These are phyloP conservation scores for Drosophila leontia DNA, from an alignment of 1,140 invertebrate species.

Conservation along the genomic window DNA sequence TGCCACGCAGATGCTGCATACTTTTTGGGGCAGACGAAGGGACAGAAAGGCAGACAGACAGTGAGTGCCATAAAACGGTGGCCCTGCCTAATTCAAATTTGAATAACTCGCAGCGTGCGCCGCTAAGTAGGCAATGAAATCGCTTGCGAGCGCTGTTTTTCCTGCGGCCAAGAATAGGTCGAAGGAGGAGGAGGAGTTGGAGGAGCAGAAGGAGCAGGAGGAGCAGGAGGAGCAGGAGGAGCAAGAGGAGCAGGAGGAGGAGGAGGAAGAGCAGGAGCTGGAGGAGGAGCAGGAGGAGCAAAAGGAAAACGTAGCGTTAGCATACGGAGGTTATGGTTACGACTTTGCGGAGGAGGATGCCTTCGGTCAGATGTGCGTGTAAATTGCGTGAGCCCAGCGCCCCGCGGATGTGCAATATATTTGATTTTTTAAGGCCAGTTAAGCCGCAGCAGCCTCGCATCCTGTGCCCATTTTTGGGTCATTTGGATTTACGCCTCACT, in stretches of 20 bases:
- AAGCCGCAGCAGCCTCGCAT: slow-evolving; percentile 33
- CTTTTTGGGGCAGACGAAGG: slow-evolving; percentile 7
- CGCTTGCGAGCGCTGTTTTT: slow-evolving; percentile 17
- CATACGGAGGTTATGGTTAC: slow-evolving; percentile 14
- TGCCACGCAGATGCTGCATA: slow-evolving; percentile 39
- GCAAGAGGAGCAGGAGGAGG: background rate
- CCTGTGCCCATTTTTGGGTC: slow-evolving; percentile 47
- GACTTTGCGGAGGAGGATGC: slow-evolving; percentile 17
- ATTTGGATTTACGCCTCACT: slow-evolving; percentile 62
- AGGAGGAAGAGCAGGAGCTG: background rate
- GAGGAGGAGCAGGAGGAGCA: background rate
- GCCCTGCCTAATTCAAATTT: slow-evolving; percentile 72
- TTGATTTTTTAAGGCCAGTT: slow-evolving; percentile 71
- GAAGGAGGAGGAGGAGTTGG: background rate
- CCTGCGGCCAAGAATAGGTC: background rate
- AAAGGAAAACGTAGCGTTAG: too few relatives aligned
- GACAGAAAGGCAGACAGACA: slow-evolving; percentile 3
- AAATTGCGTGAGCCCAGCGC: slow-evolving; percentile 39
- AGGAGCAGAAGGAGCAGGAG: background rate
- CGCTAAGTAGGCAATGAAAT: slow-evolving; percentile 75
- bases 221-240: background rate
- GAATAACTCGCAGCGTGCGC: slow-evolving; percentile 73
- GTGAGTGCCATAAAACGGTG: slow-evolving; percentile 56
- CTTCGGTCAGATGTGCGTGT: slow-evolving; percentile 51
- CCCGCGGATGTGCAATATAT: slow-evolving; percentile 55